These are phyloP conservation scores for Gastrophysa polygoni DNA, from an alignment of 2,888 invertebrate genomes.

Conservation along the genomic window DNA sequence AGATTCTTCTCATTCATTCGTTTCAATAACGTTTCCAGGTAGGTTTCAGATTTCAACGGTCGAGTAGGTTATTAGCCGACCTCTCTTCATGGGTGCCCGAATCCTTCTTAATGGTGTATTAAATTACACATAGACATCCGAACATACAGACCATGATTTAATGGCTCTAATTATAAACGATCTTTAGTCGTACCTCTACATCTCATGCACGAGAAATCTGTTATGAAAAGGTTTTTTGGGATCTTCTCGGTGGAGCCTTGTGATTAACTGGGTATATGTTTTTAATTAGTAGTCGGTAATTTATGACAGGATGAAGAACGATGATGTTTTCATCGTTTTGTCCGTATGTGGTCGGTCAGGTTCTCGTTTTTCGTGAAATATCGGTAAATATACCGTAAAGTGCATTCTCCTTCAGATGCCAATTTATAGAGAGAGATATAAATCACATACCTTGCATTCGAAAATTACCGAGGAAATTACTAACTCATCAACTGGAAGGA, in stretches of 20 bases:
- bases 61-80: slow-evolving; percentile 27
- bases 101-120: slow-evolving; percentile 46
- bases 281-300: slow-evolving; percentile 5
- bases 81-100: slow-evolving; percentile 22
- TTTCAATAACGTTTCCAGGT: slow-evolving; percentile 39
- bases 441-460: too few species aligned
- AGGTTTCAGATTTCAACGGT: slow-evolving; percentile 48
- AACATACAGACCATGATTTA: slow-evolving; percentile 45
- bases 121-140: slow-evolving; percentile 45
- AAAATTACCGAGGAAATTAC: too few species aligned
- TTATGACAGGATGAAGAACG: neutral
- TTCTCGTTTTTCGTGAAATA: too few species aligned
- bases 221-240: neutral
- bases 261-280: slow-evolving; percentile 1
- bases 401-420: too few species aligned
- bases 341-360: too few species aligned
- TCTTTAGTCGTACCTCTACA: slow-evolving; percentile 25
- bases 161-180: slow-evolving; percentile 40
- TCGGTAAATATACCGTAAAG: too few species aligned
- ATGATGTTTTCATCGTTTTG: neutral
- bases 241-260: neutral
- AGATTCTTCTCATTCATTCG: neutral
- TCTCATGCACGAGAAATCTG: slow-evolving; percentile 12
- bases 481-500: too few species aligned
- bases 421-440: too few species aligned